Base-by-base conservation (phyloP, 2,888 invertebrate species). In the Sminthurinus aureus region DNA sequence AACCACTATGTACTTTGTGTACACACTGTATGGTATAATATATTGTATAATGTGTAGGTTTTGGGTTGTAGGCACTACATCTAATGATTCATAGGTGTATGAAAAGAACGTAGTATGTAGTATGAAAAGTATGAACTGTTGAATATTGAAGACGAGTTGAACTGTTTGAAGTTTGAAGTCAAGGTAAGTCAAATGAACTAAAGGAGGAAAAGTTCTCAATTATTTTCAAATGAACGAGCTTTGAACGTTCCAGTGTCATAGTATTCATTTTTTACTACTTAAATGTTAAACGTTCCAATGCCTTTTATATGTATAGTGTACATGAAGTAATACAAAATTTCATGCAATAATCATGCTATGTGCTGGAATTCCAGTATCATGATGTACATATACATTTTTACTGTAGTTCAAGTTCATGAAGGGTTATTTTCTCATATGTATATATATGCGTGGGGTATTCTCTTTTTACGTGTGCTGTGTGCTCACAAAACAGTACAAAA, bases 111-210 rank as follows among this genome's bases (percentile, higher is more conserved):
- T 38, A 38, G 38, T 38, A 38, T 38, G 38, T 6, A 9, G 58
- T 58, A 58, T 18, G 9, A 13, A 58, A 58, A 58, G 18, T 15
- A 58, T 38, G 15, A 58, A 15, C 58, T 58, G 58, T 15, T 58
- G 58, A 15, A 58, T 58, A 58, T 58, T 13, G 52, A n/a, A n/a
- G n/a, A n/a, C n/a, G n/a, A n/a, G n/a, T n/a, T n/a, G 38, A 38
- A 38, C 38, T 38, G 15, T 58, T 24, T 24, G 9, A 26, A 24
- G 6, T 71, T 71, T 22, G 26, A 24, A 71, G 71, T 71, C 71
- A 71, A 71, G 71, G 71, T 71, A 71, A 71, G 71, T 71, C 71
- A 71, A 71, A 24, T 71, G 13, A 71, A 71, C 24, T 22, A 58
- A 18, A 58, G 58, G 71, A 71, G 71, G 71, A 71, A 71, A 71